Base-by-base conservation (phyloP, 2,888 invertebrate species). In the Gordius sp. region DNA sequence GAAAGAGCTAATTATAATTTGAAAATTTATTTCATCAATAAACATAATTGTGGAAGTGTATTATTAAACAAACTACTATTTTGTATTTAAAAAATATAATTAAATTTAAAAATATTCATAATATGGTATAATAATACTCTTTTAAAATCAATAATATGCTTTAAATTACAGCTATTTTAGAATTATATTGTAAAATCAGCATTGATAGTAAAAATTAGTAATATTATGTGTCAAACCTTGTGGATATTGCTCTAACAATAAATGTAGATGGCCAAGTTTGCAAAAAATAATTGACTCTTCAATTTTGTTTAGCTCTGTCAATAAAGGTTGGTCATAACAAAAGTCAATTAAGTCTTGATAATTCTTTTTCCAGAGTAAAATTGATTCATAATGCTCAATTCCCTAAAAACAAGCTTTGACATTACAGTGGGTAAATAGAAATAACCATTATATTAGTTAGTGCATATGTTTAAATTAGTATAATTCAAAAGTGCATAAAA, bases 1-100 rank as follows among this genome's bases (percentile, higher is more conserved):
- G 47, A 47, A n/a, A 47, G 47, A 20, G 47, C 47, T 47, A 47
- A n/a, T 20, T n/a, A 47, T 47, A n/a, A 18, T n/a, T 47, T n/a
- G 47, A 8, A 47, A 47, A n/a, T n/a, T n/a, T 47, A n/a, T 8
- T 4, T 8, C 4, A 4, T n/a, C 20, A 47, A 47, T 47, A n/a
- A n/a, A 47, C 20, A n/a, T 18, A 47, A 47, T n/a, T 18, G 20
- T 47, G 20, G 8, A n/a, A n/a, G 20, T 47, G 16, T 4, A 47
- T 18, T 47, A 47, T 47, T 33, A n/a, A n/a, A n/a, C n/a, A n/a
- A n/a, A n/a, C n/a, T 8, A 33, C 39, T n/a, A 33, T 33, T 33
- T 33, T 33, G n/a, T 33, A 33, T 8, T 33, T 33, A 33, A n/a
- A n/a, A n/a, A n/a, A n/a, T n/a, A n/a, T n/a, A n/a, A n/a, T n/a